Percentiles rank a stretch among this genome's conserved stretches.
phyloP scores from a whole-genome alignment of 2,888 invertebrate genomes.

The Volucella bombylans region DNA sequence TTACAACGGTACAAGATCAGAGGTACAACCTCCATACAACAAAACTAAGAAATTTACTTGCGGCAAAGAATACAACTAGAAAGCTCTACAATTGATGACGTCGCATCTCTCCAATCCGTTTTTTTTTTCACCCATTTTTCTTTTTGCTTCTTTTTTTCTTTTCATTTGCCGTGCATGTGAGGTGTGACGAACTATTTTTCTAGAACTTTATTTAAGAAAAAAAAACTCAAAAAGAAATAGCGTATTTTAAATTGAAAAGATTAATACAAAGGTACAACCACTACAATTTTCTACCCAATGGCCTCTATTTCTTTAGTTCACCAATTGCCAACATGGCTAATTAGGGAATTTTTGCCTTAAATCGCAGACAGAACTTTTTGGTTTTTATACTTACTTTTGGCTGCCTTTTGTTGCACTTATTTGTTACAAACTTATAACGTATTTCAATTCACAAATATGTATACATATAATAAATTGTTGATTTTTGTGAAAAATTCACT shows the following conservation, averaged over 20 bases:
- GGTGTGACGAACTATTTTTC: constrained; percentile 40
- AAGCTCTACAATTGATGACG: constrained; percentile 67
- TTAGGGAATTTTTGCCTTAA: constrained; percentile 9
- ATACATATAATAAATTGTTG: constrained; percentile 75
- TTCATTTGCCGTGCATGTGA: constrained; percentile 45
- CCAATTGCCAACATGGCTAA: constrained; percentile 42
- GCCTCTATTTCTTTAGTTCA: constrained; percentile 7
- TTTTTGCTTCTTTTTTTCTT: background rate
- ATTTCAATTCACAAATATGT: constrained; percentile 46
- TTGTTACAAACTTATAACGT: constrained; percentile 2
- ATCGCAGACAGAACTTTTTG: constrained; percentile 2
- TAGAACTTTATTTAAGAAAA: constrained; percentile 45
- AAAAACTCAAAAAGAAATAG: background rate
- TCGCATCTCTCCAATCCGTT: constrained; percentile 55
- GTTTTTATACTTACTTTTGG: constrained; percentile 50
- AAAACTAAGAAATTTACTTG: constrained; percentile 6
- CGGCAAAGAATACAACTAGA: constrained; percentile 14
- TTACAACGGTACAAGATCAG: constrained; percentile 26
- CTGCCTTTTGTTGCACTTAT: constrained; percentile 33
- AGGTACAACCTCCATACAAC: constrained; percentile 9
- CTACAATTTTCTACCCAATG: background rate
- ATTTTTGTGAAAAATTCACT: constrained; percentile 54
- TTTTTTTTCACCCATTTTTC: constrained; percentile 21
- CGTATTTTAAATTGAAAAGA: constrained; percentile 3
- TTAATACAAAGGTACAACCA: background rate